A percentile compares a stretch with the other conserved stretches of the same genome.
Conservation (phyloP, 1,140 invertebrate species). For the Bombus ignitus region DNA sequence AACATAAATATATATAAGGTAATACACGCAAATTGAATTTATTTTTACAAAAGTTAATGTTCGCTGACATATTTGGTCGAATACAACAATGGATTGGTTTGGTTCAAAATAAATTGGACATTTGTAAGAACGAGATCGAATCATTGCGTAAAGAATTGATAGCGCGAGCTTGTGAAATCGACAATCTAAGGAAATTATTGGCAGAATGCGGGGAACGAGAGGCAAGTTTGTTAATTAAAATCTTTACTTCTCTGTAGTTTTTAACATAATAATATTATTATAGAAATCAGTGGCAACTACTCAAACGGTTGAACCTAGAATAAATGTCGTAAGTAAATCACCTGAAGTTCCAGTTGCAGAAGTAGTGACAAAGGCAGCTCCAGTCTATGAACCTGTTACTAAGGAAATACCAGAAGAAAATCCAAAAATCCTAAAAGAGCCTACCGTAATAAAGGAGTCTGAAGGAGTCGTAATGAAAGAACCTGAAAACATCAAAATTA, state of each 20-base stretch:
- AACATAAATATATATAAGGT: conserved; percentile 16
- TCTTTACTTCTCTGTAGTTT: not conserved
- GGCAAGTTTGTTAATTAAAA: not conserved
- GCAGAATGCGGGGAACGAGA: conserved; percentile 9
- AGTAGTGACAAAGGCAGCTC: not conserved
- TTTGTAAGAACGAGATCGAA: conserved; percentile 58
- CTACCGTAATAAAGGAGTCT: not conserved
- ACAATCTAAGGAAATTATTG: conserved; percentile 38
- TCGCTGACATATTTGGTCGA: conserved; percentile 71
- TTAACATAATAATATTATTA: not conserved
- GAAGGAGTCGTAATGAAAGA: no score
- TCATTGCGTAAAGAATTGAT: conserved; percentile 63
- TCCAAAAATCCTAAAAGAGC: not conserved
- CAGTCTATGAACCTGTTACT: not conserved
- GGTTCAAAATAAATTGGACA: conserved; percentile 66
- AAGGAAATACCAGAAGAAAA: not conserved
- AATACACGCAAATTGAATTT: conserved; percentile 19
- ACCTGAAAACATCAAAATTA: not conserved
- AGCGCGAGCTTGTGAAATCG: conserved; percentile 58
- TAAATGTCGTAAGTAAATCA: not conserved
- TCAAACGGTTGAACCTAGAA: not conserved
- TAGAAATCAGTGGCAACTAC: not conserved
- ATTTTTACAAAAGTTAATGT: conserved; percentile 67
- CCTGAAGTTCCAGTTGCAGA: not conserved
- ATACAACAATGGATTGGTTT: conserved; percentile 70